These are phyloP conservation scores for Phasia obesa DNA, from an alignment of 2,888 invertebrate species.

Conservation along the genomic window DNA sequence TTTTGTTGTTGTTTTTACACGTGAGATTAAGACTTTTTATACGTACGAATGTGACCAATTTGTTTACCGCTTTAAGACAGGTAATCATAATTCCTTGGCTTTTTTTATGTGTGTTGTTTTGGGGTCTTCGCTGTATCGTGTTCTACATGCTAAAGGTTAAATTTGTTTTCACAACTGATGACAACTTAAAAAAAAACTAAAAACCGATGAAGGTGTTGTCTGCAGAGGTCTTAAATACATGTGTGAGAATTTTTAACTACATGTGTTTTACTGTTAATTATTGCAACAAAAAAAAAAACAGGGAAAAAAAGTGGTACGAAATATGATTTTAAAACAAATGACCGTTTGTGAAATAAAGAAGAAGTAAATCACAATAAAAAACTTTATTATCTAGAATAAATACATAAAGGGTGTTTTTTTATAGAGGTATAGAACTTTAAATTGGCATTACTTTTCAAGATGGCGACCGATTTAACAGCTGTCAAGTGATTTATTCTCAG, in stretches of 20 bases:
- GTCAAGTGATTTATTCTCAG: no score
- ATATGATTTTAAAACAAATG: slow-evolving; percentile 2
- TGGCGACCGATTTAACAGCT: no score
- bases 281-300: neutral
- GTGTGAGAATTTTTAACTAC: slow-evolving; percentile 31
- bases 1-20: neutral
- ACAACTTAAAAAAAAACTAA: no score
- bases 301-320: neutral
- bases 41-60: slow-evolving; percentile 58
- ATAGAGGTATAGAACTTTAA: no score
- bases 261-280: slow-evolving; percentile 5
- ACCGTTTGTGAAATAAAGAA: neutral
- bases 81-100: slow-evolving; percentile 32
- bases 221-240: neutral
- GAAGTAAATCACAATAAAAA: no score
- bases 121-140: slow-evolving; percentile 22
- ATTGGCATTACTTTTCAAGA: no score
- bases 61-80: slow-evolving; percentile 57
- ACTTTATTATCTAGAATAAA: no score
- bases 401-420: neutral
- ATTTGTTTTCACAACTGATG: no score
- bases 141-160: no score
- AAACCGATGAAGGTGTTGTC: neutral
- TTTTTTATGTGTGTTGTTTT: slow-evolving; percentile 17
- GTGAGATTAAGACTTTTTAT: slow-evolving; percentile 37